These are phyloP conservation scores for Hemibagrus wyckioides DNA, from an alignment of 2,113 vertebrate genomes.

Conservation along the genomic window DNA sequence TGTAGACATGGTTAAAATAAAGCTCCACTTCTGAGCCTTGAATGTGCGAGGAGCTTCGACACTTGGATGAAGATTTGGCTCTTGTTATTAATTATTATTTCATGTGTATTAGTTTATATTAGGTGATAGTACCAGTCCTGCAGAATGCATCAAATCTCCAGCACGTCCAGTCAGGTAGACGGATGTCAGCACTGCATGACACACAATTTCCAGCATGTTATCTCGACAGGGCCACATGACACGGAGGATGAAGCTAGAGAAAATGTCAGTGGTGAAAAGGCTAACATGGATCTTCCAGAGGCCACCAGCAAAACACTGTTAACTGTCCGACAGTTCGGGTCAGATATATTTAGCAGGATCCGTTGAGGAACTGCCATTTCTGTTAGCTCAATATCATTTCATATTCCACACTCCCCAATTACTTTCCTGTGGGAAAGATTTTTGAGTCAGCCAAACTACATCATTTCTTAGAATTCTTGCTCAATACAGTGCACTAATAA, in stretches of 20 bases:
- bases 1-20: not conserved
- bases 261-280: conserved; percentile 32
- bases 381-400: not conserved
- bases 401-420: conserved; percentile 4
- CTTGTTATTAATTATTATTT: not conserved
- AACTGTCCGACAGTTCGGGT: not conserved
- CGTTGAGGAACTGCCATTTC: not conserved
- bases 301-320: conserved; percentile 12
- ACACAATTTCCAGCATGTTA: conserved; percentile 49
- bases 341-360: conserved; percentile 3
- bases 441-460: not conserved
- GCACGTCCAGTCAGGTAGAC: conserved; percentile 19
- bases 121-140: not conserved
- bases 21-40: not conserved
- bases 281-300: conserved; percentile 28
- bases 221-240: not conserved
- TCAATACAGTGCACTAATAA: conserved; percentile 23
- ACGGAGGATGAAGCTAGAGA: not conserved
- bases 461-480: not conserved
- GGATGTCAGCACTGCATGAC: conserved; percentile 34
- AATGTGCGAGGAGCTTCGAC: conserved; percentile 13
- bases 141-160: conserved; percentile 34
- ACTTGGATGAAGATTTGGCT: conserved; percentile 8
- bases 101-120: conserved; percentile 9
- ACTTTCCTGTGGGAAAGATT: not conserved